These are phyloP conservation scores for Sebastes variabilis DNA, from an alignment of 2,797 vertebrate genomes.

Conservation along the genomic window DNA sequence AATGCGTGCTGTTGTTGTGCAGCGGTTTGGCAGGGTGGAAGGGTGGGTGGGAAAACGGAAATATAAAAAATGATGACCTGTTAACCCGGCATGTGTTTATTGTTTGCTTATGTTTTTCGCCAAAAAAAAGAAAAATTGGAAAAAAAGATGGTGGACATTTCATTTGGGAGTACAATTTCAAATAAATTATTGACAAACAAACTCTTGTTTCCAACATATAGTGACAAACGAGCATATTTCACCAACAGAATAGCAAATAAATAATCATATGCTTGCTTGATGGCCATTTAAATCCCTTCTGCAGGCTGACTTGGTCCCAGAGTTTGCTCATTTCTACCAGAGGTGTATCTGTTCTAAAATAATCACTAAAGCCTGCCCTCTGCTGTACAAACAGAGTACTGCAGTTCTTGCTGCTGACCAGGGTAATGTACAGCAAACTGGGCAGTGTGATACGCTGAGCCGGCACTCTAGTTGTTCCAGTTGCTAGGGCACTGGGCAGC, in stretches of 20 bases:
- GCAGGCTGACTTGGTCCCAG: neutral
- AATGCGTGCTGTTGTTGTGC: no score
- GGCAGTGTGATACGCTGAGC: constrained; percentile 52
- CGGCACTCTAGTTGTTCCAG: constrained; percentile 57
- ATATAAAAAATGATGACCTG: no score
- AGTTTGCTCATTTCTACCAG: neutral
- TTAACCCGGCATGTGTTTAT: no score
- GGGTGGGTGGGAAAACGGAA: no score
- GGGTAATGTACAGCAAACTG: constrained; percentile 11
- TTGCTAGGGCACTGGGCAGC: constrained; percentile 28
- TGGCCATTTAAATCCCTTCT: neutral
- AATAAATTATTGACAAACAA: no score
- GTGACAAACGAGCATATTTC: neutral
- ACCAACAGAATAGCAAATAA: neutral
- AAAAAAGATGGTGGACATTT: no score
- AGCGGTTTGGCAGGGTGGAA: no score
- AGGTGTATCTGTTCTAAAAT: neutral
- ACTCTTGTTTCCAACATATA: no score
- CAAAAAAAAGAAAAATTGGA: no score
- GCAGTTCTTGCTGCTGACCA: neutral
- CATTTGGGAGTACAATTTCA: no score
- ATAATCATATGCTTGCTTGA: neutral
- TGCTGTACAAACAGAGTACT: constrained; percentile 50
- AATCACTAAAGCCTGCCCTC: constrained; percentile 37
- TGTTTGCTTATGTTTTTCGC: no score